phyloP scores from a whole-genome alignment of 2,113 vertebrate genomes.

The Alosa alosa region DNA sequence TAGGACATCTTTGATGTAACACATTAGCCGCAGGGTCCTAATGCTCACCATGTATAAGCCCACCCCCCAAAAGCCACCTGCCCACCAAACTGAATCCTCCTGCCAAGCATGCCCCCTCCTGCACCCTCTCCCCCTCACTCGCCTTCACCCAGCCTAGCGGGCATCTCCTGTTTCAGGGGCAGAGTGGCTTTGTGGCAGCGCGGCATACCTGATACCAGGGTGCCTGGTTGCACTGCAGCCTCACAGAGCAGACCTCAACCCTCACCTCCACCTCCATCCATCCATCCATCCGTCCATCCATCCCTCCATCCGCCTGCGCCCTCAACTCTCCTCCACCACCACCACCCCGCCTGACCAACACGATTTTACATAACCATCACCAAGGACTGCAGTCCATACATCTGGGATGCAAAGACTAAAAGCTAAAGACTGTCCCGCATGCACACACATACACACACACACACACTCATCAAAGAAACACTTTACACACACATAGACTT shows the following conservation, averaged over 20 bases:
- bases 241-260: background rate
- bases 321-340: background rate
- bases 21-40: background rate
- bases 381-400: background rate
- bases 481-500: background rate
- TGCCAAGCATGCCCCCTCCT: background rate
- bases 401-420: background rate
- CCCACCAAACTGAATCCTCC: background rate
- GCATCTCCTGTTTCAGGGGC: conserved; percentile 15
- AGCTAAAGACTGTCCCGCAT: background rate
- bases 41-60: background rate
- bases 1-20: background rate
- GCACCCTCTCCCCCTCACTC: background rate
- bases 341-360: background rate
- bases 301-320: background rate
- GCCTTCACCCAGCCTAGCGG: background rate
- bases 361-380: background rate
- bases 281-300: background rate
- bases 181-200: background rate
- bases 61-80: background rate
- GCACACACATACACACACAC: background rate
- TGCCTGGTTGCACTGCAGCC: background rate
- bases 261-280: background rate
- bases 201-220: conserved; percentile 11
- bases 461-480: background rate